These are phyloP conservation scores for Penaeus japonicus DNA, from an alignment of 1,140 invertebrate genomes.

Conservation along the genomic window DNA sequence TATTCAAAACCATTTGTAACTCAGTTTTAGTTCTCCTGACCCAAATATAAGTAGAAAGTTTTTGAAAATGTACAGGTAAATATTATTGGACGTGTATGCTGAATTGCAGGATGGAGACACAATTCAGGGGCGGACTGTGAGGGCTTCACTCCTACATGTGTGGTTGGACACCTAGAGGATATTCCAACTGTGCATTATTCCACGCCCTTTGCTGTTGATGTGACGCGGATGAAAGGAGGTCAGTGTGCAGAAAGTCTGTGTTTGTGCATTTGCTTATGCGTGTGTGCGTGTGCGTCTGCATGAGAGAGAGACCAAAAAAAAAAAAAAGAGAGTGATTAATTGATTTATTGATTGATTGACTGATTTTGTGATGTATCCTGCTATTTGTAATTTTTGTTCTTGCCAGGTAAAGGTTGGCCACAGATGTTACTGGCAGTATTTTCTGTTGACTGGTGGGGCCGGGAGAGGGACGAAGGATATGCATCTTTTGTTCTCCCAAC, in stretches of 20 bases:
- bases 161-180: neutral
- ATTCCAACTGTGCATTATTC: conserved; percentile 24
- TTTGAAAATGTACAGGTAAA: too few species aligned
- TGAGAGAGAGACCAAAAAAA: too few species aligned
- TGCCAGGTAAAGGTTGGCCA: conserved; percentile 30
- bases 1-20: too few species aligned
- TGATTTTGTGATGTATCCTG: neutral
- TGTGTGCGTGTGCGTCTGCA: neutral
- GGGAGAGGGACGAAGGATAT: conserved; percentile 42
- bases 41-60: too few species aligned
- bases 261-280: neutral
- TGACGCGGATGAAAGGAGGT: conserved; percentile 28
- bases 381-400: neutral
- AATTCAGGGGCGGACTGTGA: conserved; percentile 29
- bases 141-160: conserved; percentile 26
- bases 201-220: conserved; percentile 29
- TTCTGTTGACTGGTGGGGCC: conserved; percentile 41
- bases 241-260: neutral
- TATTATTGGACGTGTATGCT: too few species aligned
- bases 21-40: too few species aligned
- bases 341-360: neutral
- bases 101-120: conserved; percentile 14
- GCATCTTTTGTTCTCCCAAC: conserved; percentile 25
- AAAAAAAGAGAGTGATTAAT: neutral
- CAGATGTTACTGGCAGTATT: conserved; percentile 26